Evolutionary conservation across 2,797 vertebrate genomes (phyloP).

Genomic region (Tinamus major): DNA sequence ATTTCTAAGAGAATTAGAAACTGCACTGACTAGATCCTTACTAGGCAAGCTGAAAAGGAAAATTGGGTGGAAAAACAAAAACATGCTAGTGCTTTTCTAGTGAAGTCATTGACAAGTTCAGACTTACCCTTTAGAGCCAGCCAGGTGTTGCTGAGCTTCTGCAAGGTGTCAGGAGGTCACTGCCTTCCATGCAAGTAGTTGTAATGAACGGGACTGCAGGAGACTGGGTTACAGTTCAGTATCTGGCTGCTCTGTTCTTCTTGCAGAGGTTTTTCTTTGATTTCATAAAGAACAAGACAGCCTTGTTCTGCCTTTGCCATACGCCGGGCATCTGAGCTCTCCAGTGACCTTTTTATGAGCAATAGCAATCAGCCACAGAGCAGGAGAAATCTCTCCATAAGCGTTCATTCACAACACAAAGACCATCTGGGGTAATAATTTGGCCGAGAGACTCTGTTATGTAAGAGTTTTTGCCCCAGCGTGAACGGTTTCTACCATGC

Average conservation of each 20-base stretch:
- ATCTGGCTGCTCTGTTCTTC: background rate
- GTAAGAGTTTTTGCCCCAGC: slow-evolving; percentile 31
- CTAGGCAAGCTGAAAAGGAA: no score
- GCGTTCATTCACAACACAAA: slow-evolving; percentile 18
- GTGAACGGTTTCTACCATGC: slow-evolving; percentile 1
- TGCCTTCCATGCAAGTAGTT: background rate
- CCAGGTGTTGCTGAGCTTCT: no score
- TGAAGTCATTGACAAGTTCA: no score
- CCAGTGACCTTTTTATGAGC: background rate
- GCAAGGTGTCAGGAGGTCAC: slow-evolving; percentile 1
- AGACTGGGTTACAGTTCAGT: background rate
- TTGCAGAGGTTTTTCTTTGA: background rate
- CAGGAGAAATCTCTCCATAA: slow-evolving; percentile 22
- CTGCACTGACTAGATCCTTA: no score
- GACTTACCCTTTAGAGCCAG: no score
- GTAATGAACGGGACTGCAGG: background rate
- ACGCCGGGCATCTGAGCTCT: background rate
- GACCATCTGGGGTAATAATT: slow-evolving; percentile 12
- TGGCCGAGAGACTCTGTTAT: slow-evolving; percentile 30
- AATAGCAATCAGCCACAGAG: background rate
- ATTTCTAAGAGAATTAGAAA: no score
- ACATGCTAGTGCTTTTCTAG: no score
- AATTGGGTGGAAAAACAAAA: no score
- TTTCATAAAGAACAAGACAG: background rate
- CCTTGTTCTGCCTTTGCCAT: background rate